phyloP scores from a whole-genome alignment of 2,888 invertebrate species.

The Eledona agricola region DNA sequence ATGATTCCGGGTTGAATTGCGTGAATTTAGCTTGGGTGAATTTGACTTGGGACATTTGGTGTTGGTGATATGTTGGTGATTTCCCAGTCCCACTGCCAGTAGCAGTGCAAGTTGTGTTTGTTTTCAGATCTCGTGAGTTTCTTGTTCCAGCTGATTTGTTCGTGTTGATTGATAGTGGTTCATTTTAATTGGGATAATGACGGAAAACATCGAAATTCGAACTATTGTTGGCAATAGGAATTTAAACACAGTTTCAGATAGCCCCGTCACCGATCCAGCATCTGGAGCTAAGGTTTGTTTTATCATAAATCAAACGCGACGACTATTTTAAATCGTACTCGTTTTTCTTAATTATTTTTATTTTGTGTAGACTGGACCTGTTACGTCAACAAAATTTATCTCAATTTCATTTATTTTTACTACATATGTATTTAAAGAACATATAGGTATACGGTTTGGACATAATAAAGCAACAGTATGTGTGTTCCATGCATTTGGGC shows the following conservation, averaged over 20 bases:
- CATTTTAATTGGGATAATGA: constrained; percentile 49
- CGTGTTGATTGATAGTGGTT: constrained; percentile 20
- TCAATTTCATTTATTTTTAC: constrained; percentile 3
- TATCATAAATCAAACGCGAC: too few relatives aligned
- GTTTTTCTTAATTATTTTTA: constrained; percentile 64
- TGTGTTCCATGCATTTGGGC: too few relatives aligned
- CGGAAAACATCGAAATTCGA: constrained; percentile 60
- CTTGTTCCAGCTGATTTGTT: constrained; percentile 28
- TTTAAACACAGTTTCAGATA: constrained; percentile 72
- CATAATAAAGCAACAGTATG: constrained; percentile 4
- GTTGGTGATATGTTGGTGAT: constrained; percentile 2
- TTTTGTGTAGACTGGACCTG: too few relatives aligned
- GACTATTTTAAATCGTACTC: constrained; percentile 81
- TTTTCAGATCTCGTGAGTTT: constrained; percentile 29
- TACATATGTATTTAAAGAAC: neutral
- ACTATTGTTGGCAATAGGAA: constrained; percentile 60
- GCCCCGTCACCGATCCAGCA: constrained; percentile 81
- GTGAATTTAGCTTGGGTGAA: constrained; percentile 16
- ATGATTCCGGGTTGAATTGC: constrained; percentile 8
- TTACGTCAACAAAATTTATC: too few relatives aligned
- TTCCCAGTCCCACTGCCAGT: constrained; percentile 13
- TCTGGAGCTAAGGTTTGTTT: constrained; percentile 67
- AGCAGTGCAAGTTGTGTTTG: constrained; percentile 32
- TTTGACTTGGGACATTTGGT: constrained; percentile 29
- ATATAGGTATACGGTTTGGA: too few relatives aligned